phyloP scores from a whole-genome alignment of 2,888 invertebrate genomes.

The Torymus texanus region DNA sequence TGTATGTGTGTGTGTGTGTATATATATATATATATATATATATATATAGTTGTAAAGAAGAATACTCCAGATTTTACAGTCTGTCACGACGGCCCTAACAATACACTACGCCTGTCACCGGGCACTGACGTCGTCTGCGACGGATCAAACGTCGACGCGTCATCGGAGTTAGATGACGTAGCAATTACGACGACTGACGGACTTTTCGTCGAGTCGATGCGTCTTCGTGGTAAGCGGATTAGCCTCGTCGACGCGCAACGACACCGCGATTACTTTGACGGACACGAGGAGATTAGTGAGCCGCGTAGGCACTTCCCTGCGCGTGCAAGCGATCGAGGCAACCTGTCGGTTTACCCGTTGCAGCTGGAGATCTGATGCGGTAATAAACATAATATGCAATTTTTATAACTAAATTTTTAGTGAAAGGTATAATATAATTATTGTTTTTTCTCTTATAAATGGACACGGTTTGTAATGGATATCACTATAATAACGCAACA shows the following conservation, averaged over 20 bases:
- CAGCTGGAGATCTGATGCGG: slow-evolving; percentile 18
- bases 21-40: too few relatives aligned
- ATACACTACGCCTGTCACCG: too few relatives aligned
- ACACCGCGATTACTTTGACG: not conserved
- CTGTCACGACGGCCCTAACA: too few relatives aligned
- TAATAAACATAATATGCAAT: not conserved
- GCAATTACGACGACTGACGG: not conserved
- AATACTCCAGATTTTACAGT: too few relatives aligned
- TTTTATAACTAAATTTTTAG: not conserved
- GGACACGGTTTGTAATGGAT: too few relatives aligned
- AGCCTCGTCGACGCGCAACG: slow-evolving; percentile 10
- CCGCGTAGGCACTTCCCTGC: slow-evolving; percentile 24
- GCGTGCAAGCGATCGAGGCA: not conserved
- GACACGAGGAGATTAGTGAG: not conserved
- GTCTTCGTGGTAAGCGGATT: slow-evolving; percentile 39
- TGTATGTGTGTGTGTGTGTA: too few relatives aligned
- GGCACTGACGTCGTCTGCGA: not conserved
- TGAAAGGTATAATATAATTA: not conserved
- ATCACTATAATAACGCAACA: too few relatives aligned
- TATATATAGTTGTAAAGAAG: too few relatives aligned
- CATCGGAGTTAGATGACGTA: not conserved
- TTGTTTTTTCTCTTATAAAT: too few relatives aligned
- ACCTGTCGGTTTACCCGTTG: slow-evolving; percentile 26
- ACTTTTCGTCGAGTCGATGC: slow-evolving; percentile 31
- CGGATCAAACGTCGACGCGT: not conserved